Conservation (phyloP, 1,140 invertebrate species). For the Metaphire vulgaris region DNA sequence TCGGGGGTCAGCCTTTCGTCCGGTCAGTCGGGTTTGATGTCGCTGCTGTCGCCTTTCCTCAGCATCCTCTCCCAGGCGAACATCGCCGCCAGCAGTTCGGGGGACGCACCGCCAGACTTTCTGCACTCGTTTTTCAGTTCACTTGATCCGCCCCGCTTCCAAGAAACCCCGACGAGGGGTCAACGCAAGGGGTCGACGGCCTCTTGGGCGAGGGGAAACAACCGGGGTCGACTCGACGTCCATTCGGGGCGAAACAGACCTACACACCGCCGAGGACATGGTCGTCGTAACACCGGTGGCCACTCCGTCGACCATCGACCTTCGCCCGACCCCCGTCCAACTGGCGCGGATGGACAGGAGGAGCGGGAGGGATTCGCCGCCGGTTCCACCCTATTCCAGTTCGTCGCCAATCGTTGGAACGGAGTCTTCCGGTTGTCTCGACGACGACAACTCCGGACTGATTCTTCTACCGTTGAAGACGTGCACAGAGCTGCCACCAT, state of each 20-base stretch:
- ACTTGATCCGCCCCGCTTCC: too few species aligned
- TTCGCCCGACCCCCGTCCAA: not conserved
- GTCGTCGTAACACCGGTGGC: too few species aligned
- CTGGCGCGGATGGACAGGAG: too few species aligned
- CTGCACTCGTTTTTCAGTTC: too few species aligned
- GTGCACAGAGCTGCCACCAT: not conserved
- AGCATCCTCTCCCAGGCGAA: constrained; percentile 40
- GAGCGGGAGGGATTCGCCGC: not conserved
- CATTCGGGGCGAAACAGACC: too few species aligned
- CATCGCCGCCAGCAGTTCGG: constrained; percentile 1
- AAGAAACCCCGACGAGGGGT: too few species aligned
- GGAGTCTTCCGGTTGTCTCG: not conserved
- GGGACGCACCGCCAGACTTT: constrained; percentile 13
- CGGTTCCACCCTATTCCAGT: not conserved
- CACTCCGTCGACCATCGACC: not conserved
- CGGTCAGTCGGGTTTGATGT: not conserved
- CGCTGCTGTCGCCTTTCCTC: constrained; percentile 40
- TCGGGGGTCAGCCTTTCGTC: constrained; percentile 27
- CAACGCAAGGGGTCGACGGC: too few species aligned
- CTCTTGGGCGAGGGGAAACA: too few species aligned
- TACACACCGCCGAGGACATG: too few species aligned
- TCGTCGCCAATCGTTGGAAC: too few species aligned
- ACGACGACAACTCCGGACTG: not conserved
- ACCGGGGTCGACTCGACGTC: too few species aligned
- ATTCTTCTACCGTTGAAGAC: not conserved